These are phyloP conservation scores for Gymnothorax reevesii DNA, from an alignment of 2,797 vertebrate species.

Conservation along the genomic window DNA sequence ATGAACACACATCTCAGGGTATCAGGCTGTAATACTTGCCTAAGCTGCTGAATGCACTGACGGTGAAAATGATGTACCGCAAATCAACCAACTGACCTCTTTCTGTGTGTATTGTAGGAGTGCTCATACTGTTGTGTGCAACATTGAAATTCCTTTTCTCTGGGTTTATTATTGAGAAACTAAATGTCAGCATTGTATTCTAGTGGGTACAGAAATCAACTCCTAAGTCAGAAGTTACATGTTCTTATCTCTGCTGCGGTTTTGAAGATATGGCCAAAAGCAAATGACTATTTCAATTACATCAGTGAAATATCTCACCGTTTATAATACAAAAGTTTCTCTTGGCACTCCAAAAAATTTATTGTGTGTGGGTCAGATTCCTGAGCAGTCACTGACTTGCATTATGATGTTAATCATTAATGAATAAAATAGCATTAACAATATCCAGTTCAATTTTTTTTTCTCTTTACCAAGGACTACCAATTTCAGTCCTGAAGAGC, in stretches of 20 bases:
- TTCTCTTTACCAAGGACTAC: too few species aligned
- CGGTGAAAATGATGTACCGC: not conserved
- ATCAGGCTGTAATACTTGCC: not conserved
- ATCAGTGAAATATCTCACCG: too few species aligned
- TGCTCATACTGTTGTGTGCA: not conserved
- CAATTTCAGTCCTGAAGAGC: too few species aligned
- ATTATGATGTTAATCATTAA: not conserved
- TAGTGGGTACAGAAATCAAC: not conserved
- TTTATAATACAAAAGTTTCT: not conserved
- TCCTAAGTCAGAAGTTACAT: too few species aligned
- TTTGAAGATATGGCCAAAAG: not conserved
- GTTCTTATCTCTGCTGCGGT: not conserved
- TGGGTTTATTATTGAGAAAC: not conserved
- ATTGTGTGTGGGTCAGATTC: not conserved
- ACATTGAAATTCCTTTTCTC: not conserved
- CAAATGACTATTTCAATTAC: too few species aligned
- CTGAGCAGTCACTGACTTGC: not conserved
- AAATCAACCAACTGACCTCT: not conserved
- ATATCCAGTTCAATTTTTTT: not conserved
- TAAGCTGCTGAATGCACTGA: not conserved
- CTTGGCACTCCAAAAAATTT: not conserved
- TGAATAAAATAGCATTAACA: not conserved
- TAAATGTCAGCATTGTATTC: not conserved
- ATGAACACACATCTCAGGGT: not conserved
- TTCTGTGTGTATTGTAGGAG: not conserved